Conservation (phyloP, 2,888 invertebrate species). For the Margaritifera margaritifera region DNA sequence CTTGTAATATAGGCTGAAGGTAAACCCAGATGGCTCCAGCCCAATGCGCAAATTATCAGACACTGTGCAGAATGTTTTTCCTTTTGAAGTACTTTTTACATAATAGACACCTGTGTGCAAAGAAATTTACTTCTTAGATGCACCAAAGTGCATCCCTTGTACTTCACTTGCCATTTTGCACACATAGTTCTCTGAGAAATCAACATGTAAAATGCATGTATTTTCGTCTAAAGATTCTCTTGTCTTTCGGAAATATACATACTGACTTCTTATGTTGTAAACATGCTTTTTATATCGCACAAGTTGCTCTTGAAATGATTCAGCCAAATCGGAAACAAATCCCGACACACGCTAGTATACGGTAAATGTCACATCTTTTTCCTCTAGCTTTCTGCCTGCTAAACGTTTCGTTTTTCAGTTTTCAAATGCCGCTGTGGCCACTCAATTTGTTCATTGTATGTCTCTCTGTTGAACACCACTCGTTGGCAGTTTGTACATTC, state of each 20-base stretch:
- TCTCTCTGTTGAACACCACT: too few relatives aligned
- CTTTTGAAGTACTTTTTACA: slow-evolving; percentile 2
- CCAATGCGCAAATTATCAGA: slow-evolving; percentile 64
- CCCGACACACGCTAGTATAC: too few relatives aligned
- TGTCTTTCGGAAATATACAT: slow-evolving; percentile 2
- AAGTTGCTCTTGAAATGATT: slow-evolving; percentile 11
- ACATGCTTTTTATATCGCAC: slow-evolving; percentile 10
- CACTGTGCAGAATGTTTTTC: slow-evolving; percentile 56
- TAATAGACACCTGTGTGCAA: slow-evolving; percentile 32
- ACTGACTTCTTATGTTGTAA: slow-evolving; percentile 13
- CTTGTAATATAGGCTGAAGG: slow-evolving; percentile 56
- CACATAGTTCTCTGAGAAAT: slow-evolving; percentile 29
- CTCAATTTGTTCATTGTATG: too few relatives aligned
- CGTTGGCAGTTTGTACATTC: too few relatives aligned
- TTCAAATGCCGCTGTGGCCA: too few relatives aligned
- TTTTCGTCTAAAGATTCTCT: slow-evolving; percentile 7
- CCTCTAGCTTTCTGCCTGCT: slow-evolving; percentile 4
- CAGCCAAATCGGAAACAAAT: too few relatives aligned
- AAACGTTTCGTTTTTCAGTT: slow-evolving; percentile 11
- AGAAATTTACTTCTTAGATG: slow-evolving; percentile 24
- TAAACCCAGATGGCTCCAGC: slow-evolving; percentile 71
- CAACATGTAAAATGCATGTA: slow-evolving; percentile 27
- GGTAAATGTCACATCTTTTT: slow-evolving; percentile 8
- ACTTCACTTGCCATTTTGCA: slow-evolving; percentile 24
- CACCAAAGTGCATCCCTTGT: slow-evolving; percentile 33